Base-by-base conservation (phyloP, 1,140 invertebrate species). In the Homarus americanus region DNA sequence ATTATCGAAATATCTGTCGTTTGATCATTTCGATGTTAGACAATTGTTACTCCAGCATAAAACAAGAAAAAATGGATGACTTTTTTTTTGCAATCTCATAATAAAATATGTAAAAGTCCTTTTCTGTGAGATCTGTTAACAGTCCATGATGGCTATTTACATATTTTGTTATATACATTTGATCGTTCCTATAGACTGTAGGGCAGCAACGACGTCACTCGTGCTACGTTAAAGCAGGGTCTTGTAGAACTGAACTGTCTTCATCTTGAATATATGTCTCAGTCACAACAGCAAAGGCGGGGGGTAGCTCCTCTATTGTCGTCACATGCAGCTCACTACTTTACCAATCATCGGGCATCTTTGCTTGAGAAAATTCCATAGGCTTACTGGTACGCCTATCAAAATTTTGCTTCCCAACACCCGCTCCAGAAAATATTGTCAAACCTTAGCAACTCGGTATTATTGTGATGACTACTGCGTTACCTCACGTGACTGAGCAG, bases 181-280 rank as follows among this genome's bases (percentile, higher is more conserved):
- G 88, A 90, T 90, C 80, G 88, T 90, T 90, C 88, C 88, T 90
- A 90, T 90, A 90, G 88, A 53, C 79, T 90, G 88, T 90, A 90
- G 88, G 82, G 88, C 49, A 88, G 86, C 75, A 80, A 41, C 80
- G 80, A 41, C 80, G 80, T 36, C 76, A 58, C 40, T 34, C 24
- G 38, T 63, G 63, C 36, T 76, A 41, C 38, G 20, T 34, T 49
- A 5, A 9, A 69, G n/a, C n/a, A 28, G n/a, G n/a, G 63, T 69
- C 63, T 69, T 32, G 63, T 32, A 69, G 63, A 69, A 69, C 63
- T 49, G n/a, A n/a, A n/a, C n/a, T 75, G 40, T 40, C 32, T 44
- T 40, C 76, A 79, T 79, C 41, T 44, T 49, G 44, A 79, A 20
- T 9, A 79, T 20, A n/a, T 40, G 24, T 78, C 75, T 79, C 38